phyloP scores from a whole-genome alignment of 2,113 vertebrate genomes.

The Panthera tigris region DNA sequence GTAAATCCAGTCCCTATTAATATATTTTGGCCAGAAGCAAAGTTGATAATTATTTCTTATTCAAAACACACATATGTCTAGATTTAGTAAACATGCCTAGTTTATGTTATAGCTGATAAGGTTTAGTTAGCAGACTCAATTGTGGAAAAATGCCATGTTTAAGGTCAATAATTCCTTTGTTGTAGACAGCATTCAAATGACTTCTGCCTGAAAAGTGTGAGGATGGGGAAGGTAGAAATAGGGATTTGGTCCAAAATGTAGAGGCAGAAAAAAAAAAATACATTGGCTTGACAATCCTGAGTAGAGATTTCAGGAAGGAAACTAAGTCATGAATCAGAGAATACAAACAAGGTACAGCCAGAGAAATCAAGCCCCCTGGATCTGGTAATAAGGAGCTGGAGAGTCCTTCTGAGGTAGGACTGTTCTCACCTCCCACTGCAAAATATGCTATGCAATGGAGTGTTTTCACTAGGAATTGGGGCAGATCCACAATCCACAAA shows the following conservation, averaged over 20 bases:
- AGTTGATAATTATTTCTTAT: not conserved
- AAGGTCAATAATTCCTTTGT: not conserved
- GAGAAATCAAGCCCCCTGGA: not conserved
- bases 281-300: not conserved
- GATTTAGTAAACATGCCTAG: not conserved
- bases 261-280: not conserved
- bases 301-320: not conserved
- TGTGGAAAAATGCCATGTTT: not conserved
- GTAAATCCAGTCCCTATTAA: not conserved
- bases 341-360: not conserved
- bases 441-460: fast-evolving
- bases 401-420: not conserved
- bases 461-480: not conserved
- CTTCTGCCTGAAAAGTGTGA: not conserved
- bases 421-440: not conserved
- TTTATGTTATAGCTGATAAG: not conserved
- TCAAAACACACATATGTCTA: not conserved
- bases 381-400: not conserved
- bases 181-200: not conserved
- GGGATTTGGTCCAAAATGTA: not conserved
- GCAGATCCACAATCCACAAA: not conserved
- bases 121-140: not conserved
- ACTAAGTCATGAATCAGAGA: not conserved
- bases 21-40: not conserved
- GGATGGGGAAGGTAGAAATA: not conserved